These are phyloP conservation scores for Trialeurodes vaporariorum DNA, from an alignment of 1,140 invertebrate species.

Conservation along the genomic window DNA sequence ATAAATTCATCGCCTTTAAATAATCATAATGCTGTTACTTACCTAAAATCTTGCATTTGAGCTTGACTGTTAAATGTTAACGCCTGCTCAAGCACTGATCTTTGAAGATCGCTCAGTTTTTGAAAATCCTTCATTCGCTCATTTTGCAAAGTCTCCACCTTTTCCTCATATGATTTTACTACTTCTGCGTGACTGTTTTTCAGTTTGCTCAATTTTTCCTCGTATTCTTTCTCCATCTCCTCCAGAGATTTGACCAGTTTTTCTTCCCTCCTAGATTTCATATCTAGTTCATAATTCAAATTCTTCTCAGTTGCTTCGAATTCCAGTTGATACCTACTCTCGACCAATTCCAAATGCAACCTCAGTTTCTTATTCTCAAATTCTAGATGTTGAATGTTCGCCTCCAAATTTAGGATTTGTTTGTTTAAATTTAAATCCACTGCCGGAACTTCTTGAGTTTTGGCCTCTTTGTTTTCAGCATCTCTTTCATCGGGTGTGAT, in stretches of 20 bases:
- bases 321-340: constrained; percentile 1
- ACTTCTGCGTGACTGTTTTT: neutral
- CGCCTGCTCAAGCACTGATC: constrained; percentile 3
- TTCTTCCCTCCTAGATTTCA: constrained; percentile 5
- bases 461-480: neutral
- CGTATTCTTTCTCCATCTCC: constrained; percentile 2
- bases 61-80: neutral
- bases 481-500: neutral
- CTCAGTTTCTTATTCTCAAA: constrained; percentile 5
- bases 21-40: no score
- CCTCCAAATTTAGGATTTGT: constrained; percentile 5
- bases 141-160: constrained; percentile 5
- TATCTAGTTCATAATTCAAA: neutral
- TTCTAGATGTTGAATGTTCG: neutral
- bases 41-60: neutral
- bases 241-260: constrained; percentile 1
- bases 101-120: constrained; percentile 8
- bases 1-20: no score
- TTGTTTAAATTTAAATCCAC: neutral
- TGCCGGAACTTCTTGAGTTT: neutral
- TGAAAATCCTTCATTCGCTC: constrained; percentile 4
- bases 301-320: constrained; percentile 1
- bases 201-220: constrained; percentile 7
- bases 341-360: neutral
- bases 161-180: neutral